Conservation (phyloP, 2,797 vertebrate genomes). For the Emys orbicularis region DNA sequence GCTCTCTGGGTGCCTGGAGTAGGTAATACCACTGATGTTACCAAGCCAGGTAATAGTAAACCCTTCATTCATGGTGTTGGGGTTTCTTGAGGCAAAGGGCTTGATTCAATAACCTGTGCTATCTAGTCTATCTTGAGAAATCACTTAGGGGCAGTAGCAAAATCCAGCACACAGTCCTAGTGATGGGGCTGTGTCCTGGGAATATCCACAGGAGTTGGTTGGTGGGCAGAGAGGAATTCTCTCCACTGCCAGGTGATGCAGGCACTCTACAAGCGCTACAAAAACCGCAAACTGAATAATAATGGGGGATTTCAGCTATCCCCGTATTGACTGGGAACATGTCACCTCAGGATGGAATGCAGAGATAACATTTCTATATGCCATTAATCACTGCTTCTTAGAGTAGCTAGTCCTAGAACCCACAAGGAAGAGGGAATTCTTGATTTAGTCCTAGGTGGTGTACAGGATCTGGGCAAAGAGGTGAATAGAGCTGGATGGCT, state of each 20-base stretch:
- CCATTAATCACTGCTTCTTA: no score
- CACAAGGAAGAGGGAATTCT: no score
- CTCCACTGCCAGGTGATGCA: not conserved
- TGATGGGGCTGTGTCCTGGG: conserved; percentile 28
- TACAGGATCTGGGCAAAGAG: no score
- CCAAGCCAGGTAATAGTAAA: conserved; percentile 20
- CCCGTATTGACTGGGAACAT: no score
- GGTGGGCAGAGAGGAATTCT: not conserved
- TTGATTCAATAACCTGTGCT: not conserved
- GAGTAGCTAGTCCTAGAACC: no score
- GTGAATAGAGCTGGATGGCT: no score
- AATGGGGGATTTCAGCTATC: no score
- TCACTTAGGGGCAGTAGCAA: not conserved
- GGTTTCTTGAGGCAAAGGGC: conserved; percentile 58
- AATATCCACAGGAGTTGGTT: not conserved
- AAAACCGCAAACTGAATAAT: no score
- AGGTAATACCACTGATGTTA: conserved; percentile 1
- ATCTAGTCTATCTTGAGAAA: not conserved
- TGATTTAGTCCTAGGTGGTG: no score
- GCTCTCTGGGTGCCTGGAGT: not conserved
- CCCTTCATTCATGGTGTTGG: not conserved
- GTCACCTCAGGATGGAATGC: no score
- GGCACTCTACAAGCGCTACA: not conserved
- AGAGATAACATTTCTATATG: no score
- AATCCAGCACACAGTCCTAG: not conserved